Evolutionary conservation across 2,113 vertebrate genomes (phyloP), one percentile per base, ranked within the genome.

Genomic region (Cacatua alba): DNA sequence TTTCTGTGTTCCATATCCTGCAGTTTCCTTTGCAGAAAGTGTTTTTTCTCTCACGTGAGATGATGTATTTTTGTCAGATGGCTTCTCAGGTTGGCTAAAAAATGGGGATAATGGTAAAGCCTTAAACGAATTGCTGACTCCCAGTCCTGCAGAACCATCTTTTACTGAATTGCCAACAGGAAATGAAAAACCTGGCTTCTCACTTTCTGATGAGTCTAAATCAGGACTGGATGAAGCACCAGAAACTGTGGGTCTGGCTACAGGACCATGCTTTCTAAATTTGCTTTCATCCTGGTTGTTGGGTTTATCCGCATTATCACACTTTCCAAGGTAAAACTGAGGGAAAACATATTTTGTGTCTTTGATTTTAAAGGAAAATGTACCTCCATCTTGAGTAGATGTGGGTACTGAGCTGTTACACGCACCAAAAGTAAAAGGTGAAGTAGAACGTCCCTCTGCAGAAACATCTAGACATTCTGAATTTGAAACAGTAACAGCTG

Each of bases 261-360:
- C 13, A 89, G 55, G 62, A 77, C 24, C n/a, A 8, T 37, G 35
- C 31, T 88, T 79, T 52, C 59, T 39, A 35, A 39, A 29, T 25
- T 63, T 84, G 60, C 31, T 68, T 75, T 83, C 94, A 77, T 91
- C 69, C 44, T 59, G 71, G 33, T 81, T 87, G 65, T 52, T 13
- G 0, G n/a, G 74, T 90, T 94, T 94, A 88, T 62, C 88, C 3
- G 4, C 49, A 46, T 1, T 25, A 75, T 92, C 82, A 63, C 49
- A 60, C 86, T 53, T 96, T 37, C 82, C 95, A 14, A 95, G 68
- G 52, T 95, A 97, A 92, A 95, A 94, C 3, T 74, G 94, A 82
- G 94, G 94, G 52, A 90, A 97, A 91, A 76, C 11, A 5, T 49
- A 72, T 53, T 81, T 93, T 51, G 21, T 93, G 5, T 91, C 95